These are phyloP conservation scores for Xiphorhynchus elegans DNA, from an alignment of 2,113 vertebrate genomes.

Conservation along the genomic window DNA sequence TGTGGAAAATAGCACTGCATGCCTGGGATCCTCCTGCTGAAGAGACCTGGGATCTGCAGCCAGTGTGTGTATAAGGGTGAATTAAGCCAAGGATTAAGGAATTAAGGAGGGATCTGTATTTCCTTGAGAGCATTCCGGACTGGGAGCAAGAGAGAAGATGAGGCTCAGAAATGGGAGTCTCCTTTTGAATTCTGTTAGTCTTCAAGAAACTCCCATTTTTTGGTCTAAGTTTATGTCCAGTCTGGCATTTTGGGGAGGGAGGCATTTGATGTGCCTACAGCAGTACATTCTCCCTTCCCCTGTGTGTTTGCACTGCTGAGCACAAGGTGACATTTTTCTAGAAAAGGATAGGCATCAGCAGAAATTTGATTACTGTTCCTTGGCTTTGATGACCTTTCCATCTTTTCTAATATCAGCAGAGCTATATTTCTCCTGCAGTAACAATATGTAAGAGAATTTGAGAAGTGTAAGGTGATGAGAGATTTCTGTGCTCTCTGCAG, in stretches of 20 bases:
- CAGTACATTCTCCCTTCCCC: background rate
- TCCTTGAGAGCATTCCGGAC: background rate
- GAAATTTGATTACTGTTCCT: background rate
- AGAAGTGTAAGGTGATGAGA: background rate
- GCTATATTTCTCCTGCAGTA: background rate
- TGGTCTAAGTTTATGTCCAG: background rate
- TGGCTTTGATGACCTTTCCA: background rate
- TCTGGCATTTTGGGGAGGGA: background rate
- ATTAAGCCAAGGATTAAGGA: background rate
- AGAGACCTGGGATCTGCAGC: conserved; percentile 76
- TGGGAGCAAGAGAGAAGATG: background rate
- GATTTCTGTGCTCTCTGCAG: background rate
- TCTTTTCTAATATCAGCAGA: background rate
- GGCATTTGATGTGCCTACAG: background rate
- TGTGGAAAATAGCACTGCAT: conserved; percentile 95
- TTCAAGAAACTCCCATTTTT: background rate
- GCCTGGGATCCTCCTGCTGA: conserved; percentile 90
- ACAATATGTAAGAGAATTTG: background rate
- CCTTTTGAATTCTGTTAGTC: background rate
- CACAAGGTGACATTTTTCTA: background rate
- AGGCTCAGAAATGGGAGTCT: background rate
- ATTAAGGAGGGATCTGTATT: background rate
- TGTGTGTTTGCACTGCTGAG: background rate
- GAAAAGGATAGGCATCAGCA: background rate
- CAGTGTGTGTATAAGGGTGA: conserved; percentile 77